These are phyloP conservation scores for Nowickia ferox DNA, from an alignment of 2,888 invertebrate species.

Conservation along the genomic window DNA sequence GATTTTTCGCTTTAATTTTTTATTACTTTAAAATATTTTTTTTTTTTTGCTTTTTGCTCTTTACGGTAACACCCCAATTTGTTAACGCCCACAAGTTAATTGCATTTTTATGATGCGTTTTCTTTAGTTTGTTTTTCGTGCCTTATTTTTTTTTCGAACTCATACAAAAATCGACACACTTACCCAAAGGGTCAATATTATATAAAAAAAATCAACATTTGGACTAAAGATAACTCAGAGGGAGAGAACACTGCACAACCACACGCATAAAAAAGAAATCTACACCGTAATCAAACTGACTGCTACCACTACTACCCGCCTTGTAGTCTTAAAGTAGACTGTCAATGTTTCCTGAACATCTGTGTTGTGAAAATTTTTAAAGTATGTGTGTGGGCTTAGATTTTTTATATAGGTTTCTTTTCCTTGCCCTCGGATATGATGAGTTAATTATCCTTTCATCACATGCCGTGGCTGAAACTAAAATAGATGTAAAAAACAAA, in stretches of 20 bases:
- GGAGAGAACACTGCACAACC: background rate
- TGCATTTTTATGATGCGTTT: constrained; percentile 64
- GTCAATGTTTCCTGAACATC: constrained; percentile 60
- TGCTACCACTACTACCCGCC: constrained; percentile 22
- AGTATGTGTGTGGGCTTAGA: constrained; percentile 65
- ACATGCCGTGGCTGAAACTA: constrained; percentile 55
- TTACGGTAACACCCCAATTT: constrained; percentile 72
- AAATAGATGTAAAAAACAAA: constrained; percentile 6
- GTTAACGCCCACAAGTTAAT: constrained; percentile 72
- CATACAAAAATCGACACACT: constrained; percentile 62
- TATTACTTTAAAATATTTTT: constrained; percentile 21
- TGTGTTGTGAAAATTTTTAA: constrained; percentile 30
- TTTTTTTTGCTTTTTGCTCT: constrained; percentile 42
- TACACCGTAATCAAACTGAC: constrained; percentile 23
- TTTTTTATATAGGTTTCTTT: background rate
- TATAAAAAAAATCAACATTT: constrained; percentile 63
- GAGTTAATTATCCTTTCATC: constrained; percentile 72
- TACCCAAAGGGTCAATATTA: constrained; percentile 67
- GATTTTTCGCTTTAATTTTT: constrained; percentile 38
- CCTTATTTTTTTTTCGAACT: background rate
- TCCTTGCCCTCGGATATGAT: constrained; percentile 33
- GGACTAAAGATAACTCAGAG: constrained; percentile 53
- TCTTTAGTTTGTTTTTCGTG: constrained; percentile 25
- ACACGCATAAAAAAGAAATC: background rate
- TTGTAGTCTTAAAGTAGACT: constrained; percentile 2